Base-by-base conservation (phyloP, 2,113 vertebrate species). In the Perognathus longimembris region DNA sequence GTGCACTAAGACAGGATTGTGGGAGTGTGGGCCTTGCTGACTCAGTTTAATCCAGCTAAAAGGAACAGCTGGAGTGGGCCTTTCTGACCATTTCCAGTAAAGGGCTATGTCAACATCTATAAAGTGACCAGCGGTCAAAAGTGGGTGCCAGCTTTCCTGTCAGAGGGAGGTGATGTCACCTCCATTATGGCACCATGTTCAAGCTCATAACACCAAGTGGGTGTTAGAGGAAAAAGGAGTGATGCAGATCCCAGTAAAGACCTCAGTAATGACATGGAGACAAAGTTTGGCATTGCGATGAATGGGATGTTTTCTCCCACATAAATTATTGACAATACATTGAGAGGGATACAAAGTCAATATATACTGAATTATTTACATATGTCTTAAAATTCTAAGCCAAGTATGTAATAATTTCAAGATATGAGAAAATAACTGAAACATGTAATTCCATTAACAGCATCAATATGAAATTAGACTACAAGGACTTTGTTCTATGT, bases 11-110 rank as follows among this genome's bases (percentile, higher is more conserved):
- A 42, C 54, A 11, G 1, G 14, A 14, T 9, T 5, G 26, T 45
- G 38, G 30, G 4, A 6, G 18, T 17, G 2, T 42, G 36, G 66
- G 20, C 59, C 61, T 50, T 63, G 50, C 73, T 87, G 87, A 82
- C 20, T 28, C 12, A 50, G 76, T 45, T 80, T 64, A 63, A n/a
- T 77, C n/a, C 40, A 26, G 50, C 84, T 59, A 87, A 6, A 17
- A 3, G 24, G 57, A 90, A 34, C 18, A 85, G 82, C 32, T n/a
- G 3, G 61, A 71, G 1, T 8, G 32, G 66, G 63, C 70, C 18
- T 90, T 78, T 73, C 71, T 66, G 36, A 84, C 63, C 75, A n/a
- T 86, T n/a, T 92, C 89, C 64, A 78, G 95, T 94, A 91, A 94
- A 87, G 57, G 17, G 50, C 30, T 70, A 21, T 73, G 84, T 93